Evolutionary conservation across 2,888 invertebrate genomes (phyloP).

Genomic region (Orthosia incerta): DNA sequence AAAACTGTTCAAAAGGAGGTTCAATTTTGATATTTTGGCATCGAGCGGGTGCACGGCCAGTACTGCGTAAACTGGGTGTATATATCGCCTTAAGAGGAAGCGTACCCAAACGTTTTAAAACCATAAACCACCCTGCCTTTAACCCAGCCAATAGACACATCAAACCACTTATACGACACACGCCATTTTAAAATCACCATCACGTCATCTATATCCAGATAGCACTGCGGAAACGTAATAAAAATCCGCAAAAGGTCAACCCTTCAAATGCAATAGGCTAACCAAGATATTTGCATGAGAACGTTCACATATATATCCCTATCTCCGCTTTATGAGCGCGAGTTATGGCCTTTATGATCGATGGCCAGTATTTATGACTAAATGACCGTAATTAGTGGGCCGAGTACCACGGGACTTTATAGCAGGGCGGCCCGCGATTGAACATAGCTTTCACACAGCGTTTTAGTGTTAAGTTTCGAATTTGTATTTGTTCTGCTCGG

Average conservation of each 20-base stretch:
- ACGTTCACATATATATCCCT: conserved; percentile 61
- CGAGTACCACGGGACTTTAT: conserved; percentile 76
- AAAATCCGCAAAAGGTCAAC: conserved; percentile 53
- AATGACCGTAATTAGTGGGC: conserved; percentile 86
- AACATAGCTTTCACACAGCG: conserved; percentile 72
- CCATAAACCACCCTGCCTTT: conserved; percentile 20
- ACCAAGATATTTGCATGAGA: conserved; percentile 76
- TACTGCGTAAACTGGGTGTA: no score
- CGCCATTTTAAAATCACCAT: conserved; percentile 17
- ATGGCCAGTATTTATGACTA: conserved; percentile 85
- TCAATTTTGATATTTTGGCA: no score
- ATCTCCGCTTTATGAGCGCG: conserved; percentile 76
- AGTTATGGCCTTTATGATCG: conserved; percentile 88
- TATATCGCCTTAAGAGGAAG: background rate
- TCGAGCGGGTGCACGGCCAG: no score
- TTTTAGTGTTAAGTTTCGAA: conserved; percentile 62
- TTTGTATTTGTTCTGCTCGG: conserved; percentile 63
- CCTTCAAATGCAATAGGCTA: conserved; percentile 46
- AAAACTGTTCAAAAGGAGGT: no score
- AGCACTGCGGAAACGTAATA: conserved; percentile 37
- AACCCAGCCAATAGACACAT: conserved; percentile 13
- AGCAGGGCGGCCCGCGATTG: conserved; percentile 77
- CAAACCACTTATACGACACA: conserved; percentile 13
- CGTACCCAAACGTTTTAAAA: conserved; percentile 3
- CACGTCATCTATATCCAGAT: conserved; percentile 46